Percentiles rank a stretch among this genome's conserved stretches.
Conservation (phyloP, 92 coral and sea anemone species). For the Epizoanthus fatuus region DNA sequence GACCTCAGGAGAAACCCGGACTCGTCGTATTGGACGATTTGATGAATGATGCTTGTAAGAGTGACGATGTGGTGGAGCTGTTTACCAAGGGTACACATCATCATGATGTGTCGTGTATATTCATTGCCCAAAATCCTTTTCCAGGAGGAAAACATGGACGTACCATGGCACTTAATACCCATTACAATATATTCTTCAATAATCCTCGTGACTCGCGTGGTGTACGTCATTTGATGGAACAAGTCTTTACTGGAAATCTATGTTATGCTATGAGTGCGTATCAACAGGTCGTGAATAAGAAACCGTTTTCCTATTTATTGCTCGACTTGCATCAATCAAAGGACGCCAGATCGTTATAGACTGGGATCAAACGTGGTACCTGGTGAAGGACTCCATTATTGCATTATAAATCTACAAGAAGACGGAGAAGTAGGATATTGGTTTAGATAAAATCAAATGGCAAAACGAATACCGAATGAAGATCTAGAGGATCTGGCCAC, state of each 20-base stretch:
- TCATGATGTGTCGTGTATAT: neutral
- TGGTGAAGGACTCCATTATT: neutral
- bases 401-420: too few species aligned
- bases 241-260: neutral
- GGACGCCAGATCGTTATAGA: neutral
- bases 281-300: neutral
- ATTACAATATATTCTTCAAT: neutral
- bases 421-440: too few species aligned
- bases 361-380: neutral
- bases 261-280: neutral
- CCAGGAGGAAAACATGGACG: neutral
- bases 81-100: slow-evolving; percentile 16
- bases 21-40: slow-evolving; percentile 4
- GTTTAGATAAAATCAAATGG: too few species aligned
- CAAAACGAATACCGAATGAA: too few species aligned
- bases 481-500: too few species aligned
- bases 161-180: neutral
- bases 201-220: too few species aligned
- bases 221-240: neutral
- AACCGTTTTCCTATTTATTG: slow-evolving; percentile 4
- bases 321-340: neutral
- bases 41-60: neutral
- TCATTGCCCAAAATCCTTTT: neutral
- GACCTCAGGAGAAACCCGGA: neutral
- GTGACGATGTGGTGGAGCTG: neutral